phyloP scores from a whole-genome alignment of 1,140 invertebrate species.

The Drosophila dunni region DNA sequence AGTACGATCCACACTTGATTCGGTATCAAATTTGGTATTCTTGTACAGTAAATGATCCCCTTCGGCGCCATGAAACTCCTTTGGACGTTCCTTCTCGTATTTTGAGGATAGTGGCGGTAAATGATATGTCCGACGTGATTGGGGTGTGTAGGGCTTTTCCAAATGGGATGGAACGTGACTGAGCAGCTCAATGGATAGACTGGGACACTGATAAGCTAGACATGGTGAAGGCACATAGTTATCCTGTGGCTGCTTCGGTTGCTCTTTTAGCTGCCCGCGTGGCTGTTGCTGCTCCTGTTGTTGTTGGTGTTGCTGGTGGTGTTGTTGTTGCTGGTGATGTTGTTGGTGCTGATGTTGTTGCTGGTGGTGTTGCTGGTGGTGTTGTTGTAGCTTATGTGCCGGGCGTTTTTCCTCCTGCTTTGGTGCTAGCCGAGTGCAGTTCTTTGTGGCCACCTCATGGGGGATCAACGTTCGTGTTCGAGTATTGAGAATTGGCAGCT shows the following conservation, averaged over 20 bases:
- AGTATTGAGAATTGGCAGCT: not conserved
- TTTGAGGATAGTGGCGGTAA: not conserved
- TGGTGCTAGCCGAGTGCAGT: not conserved
- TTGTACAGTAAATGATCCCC: slow-evolving; percentile 16
- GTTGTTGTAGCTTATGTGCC: not conserved
- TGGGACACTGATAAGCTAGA: not conserved
- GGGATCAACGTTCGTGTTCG: not conserved
- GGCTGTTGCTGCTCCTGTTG: not conserved
- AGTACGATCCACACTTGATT: slow-evolving; percentile 7
- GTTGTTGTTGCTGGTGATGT: not conserved
- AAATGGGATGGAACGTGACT: not conserved
- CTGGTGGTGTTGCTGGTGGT: too few species aligned
- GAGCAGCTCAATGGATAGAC: not conserved
- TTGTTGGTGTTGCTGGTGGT: too few species aligned
- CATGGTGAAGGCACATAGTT: not conserved
- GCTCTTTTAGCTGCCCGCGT: not conserved
- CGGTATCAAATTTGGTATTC: slow-evolving; percentile 11
- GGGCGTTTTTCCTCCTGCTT: not conserved
- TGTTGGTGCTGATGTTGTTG: not conserved
- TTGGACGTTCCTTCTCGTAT: not conserved
- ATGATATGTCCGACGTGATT: not conserved
- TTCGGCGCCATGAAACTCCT: not conserved
- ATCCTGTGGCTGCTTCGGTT: not conserved
- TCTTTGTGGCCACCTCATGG: not conserved
- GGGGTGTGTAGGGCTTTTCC: not conserved